Evolutionary conservation across 2,888 invertebrate species (phyloP), one percentile per base, ranked within the genome.

Genomic region (Drosophila stalkeri): DNA sequence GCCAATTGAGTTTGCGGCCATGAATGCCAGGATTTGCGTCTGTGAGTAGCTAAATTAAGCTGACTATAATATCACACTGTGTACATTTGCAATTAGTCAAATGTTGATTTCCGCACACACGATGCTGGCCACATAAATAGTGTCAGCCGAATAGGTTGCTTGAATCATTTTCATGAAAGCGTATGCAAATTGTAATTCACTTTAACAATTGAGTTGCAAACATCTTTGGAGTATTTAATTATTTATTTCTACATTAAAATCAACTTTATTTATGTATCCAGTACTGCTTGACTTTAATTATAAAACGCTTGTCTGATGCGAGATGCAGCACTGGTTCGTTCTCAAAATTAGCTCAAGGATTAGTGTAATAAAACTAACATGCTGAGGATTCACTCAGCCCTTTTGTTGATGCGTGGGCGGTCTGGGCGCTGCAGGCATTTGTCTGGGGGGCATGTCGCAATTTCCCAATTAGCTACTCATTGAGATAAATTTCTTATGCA

Each of bases 401-500:
- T 81, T 78, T 81, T 87, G 86, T 85, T 85, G 72, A 64, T 72
- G 51, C 47, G 59, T 60, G 75, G 41, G 55, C 20, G 65, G 64
- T 39, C 44, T 60, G 72, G 52, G 51, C 37, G 55, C 35, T 43
- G 52, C 55, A 37, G 43, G 59, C 33, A 39, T n/a, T 6, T 16
- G 47, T 52, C 20, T 46, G 54, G 47, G 44, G 54, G 69, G 78
- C 74, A 78, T 77, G 80, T 87, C 86, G 80, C 90, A 80, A 88
- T 90, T 86, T 86, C 82, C 90, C 86, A 86, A 86, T 86, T 86
- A 90, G 86, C 91, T 82, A 80, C 86, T 86, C 89, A 86, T 86
- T 90, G 88, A 88, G 90, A 88, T 88, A 90, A 90, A 90, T 86
- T 86, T 90, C 86, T 86, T 90, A 90, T 90, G 86, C 91, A 86